Evolutionary conservation across 2,113 vertebrate genomes (phyloP).

Genomic region (Lampris megalopsis): DNA sequence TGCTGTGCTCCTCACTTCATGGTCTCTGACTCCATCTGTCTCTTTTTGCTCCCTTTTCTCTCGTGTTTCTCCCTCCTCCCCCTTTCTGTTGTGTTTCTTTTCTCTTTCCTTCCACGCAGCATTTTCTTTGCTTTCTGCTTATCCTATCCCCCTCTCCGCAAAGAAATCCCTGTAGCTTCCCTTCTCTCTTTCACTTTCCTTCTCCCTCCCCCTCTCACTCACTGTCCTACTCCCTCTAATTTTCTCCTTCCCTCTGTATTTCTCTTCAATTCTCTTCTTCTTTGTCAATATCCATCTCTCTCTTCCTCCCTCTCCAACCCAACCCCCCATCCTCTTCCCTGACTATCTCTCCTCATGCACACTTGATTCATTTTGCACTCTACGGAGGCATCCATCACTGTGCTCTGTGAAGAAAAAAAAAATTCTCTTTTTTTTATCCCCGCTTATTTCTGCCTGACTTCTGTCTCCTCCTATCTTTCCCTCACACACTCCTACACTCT

Average conservation of each 20-base stretch:
- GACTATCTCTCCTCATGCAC: constrained; percentile 67
- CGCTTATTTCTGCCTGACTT: constrained; percentile 22
- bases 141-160: constrained; percentile 49
- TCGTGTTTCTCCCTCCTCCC: not conserved
- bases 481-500: constrained; percentile 39
- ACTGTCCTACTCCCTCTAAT: constrained; percentile 25
- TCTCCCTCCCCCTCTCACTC: constrained; percentile 11
- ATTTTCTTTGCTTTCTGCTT: constrained; percentile 51
- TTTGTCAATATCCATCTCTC: constrained; percentile 16
- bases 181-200: constrained; percentile 14
- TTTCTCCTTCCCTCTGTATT: constrained; percentile 39
- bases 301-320: constrained; percentile 37
- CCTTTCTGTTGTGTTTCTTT: constrained; percentile 22
- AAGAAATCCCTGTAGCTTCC: constrained; percentile 59
- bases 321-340: constrained; percentile 57
- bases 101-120: constrained; percentile 37
- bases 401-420: constrained; percentile 54
- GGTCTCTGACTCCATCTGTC: constrained; percentile 45
- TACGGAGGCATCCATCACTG: constrained; percentile 68
- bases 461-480: constrained; percentile 28
- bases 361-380: constrained; percentile 78
- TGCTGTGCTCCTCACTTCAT: not conserved
- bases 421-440: constrained; percentile 13
- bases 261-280: constrained; percentile 8
- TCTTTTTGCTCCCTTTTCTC: constrained; percentile 14